Evolutionary conservation across 2,797 vertebrate genomes (phyloP), one percentile per base, ranked within the genome.

Genomic region (Capromys pilorides): DNA sequence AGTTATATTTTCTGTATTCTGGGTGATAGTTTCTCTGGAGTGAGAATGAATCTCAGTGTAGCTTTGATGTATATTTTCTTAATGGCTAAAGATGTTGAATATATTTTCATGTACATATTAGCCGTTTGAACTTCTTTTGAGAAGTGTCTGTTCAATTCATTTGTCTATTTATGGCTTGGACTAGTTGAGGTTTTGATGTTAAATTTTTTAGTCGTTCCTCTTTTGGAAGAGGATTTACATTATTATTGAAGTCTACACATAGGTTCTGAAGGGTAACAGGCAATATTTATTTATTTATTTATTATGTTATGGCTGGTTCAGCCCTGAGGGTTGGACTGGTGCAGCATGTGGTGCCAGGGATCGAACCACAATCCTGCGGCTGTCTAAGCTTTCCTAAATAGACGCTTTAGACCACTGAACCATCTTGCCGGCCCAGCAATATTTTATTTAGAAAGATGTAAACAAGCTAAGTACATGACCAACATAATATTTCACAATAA

Each of bases 381-480:
- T n/a, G n/a, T n/a, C n/a, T n/a, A n/a, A n/a, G n/a, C n/a, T n/a
- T n/a, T n/a, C n/a, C n/a, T n/a, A n/a, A n/a, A n/a, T n/a, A n/a
- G n/a, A n/a, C n/a, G n/a, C n/a, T n/a, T n/a, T n/a, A n/a, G n/a
- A n/a, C n/a, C n/a, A n/a, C n/a, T n/a, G n/a, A n/a, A n/a, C n/a
- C n/a, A n/a, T n/a, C n/a, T n/a, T n/a, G n/a, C n/a, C n/a, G n/a
- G n/a, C n/a, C n/a, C n/a, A n/a, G 13, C 69, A 92, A 36, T 83
- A 75, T 88, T 96, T 86, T 95, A 79, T 69, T 19, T 84, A 57
- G 85, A 82, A 81, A 94, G 79, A 75, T 77, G 64, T 73, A 67
- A 87, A 77, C 36, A 84, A 86, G 36, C 7, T 67, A 81, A 94
- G 75, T 69, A 77, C 22, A 85, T 73, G 36, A 54, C 93, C 18